Evolutionary conservation across 1,140 invertebrate genomes (phyloP), one percentile per base, ranked within the genome.

Genomic region (Uloborus diversus): DNA sequence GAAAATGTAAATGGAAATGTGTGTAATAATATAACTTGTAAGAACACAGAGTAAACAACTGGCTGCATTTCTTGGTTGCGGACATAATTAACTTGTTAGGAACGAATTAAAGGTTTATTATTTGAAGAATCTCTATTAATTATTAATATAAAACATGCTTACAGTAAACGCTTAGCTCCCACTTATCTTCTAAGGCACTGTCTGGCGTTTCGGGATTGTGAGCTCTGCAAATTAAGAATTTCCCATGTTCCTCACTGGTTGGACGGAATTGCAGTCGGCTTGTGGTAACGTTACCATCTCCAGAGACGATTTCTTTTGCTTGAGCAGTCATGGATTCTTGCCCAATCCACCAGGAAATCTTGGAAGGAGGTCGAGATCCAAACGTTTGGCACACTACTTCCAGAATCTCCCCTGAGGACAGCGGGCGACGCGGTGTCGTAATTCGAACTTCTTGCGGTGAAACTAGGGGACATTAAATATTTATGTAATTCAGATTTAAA

Each of bases 131-230:
- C n/a, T n/a, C n/a, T n/a, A n/a, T n/a, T n/a, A n/a, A n/a, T n/a
- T n/a, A n/a, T n/a, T n/a, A n/a, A n/a, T n/a, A n/a, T n/a, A n/a
- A n/a, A n/a, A n/a, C 3, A 53, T 47, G 89, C 92, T 91, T 89
- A 96, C 94, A 95, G 85, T 94, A 92, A 86, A 96, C 94, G 86
- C 94, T 91, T 61, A 96, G 87, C 81, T 90, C 91, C 93, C 94
- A 95, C 79, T 91, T 91, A 86, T 95, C 93, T 88, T 94, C 92
- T 42, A 95, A 88, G 1, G 89, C 86, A 53, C 90, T 87, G 61
- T 88, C 88, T 11, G 79, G 76, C 25, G 79, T 53, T 35, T 65
- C 57, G 85, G 93, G 91, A 87, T 96, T 95, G 85, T 94, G 93
- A 17, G 94, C 92, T 78, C 92, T 90, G 86, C 94, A 96, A 3